phyloP scores from a whole-genome alignment of 2,113 vertebrate genomes.

The Nothocercus julius region DNA sequence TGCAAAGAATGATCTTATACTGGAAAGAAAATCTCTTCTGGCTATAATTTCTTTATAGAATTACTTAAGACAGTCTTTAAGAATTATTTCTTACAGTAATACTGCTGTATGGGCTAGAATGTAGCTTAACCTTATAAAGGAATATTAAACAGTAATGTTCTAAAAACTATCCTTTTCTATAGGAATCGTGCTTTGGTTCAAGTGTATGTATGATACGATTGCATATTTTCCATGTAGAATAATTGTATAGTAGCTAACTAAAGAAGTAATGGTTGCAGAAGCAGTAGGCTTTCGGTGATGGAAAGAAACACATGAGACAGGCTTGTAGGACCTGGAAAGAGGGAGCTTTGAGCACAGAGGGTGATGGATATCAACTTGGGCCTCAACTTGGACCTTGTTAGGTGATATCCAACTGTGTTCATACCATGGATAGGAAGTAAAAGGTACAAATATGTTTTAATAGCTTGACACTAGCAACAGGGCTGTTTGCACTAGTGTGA shows the following conservation, averaged over 20 bases:
- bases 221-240: neutral
- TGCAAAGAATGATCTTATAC: neutral
- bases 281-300: neutral
- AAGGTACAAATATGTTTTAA: neutral
- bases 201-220: neutral
- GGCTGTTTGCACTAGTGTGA: neutral
- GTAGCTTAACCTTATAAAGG: neutral
- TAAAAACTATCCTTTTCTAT: neutral
- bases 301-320: neutral
- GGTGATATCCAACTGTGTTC: neutral
- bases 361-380: neutral
- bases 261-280: neutral
- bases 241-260: neutral
- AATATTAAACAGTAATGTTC: neutral
- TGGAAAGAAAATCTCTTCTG: neutral
- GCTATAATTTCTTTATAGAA: neutral
- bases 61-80: neutral
- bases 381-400: neutral
- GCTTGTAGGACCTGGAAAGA: neutral
- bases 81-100: conserved; percentile 5
- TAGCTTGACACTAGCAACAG: neutral
- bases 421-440: neutral
- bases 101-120: neutral
- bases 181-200: neutral
- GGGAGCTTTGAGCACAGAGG: neutral